These are phyloP conservation scores for Ochlodes sylvanus DNA, from an alignment of 2,888 invertebrate genomes.

Conservation along the genomic window DNA sequence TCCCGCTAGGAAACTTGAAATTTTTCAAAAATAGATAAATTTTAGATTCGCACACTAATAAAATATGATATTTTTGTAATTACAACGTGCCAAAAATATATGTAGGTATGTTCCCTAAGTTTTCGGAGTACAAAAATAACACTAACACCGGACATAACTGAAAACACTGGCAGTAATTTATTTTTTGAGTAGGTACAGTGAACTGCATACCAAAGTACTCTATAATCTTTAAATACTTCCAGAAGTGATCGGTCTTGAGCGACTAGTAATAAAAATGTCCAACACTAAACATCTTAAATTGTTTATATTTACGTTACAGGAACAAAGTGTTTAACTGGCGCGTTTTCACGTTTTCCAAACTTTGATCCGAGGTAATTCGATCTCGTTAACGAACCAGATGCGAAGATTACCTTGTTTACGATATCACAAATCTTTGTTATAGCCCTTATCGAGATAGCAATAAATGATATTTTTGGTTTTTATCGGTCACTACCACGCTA, in stretches of 20 bases:
- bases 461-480: too few relatives aligned
- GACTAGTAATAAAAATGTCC: not conserved
- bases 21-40: too few relatives aligned
- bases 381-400: not conserved
- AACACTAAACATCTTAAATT: not conserved
- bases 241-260: not conserved
- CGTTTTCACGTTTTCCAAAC: not conserved
- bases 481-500: too few relatives aligned
- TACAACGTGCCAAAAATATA: too few relatives aligned
- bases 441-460: too few relatives aligned
- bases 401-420: not conserved
- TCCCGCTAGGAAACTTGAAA: too few relatives aligned
- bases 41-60: too few relatives aligned
- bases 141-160: too few relatives aligned
- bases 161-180: too few relatives aligned
- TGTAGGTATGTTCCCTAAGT: too few relatives aligned
- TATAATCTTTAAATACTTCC: not conserved
- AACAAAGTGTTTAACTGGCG: not conserved
- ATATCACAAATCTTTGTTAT: not conserved
- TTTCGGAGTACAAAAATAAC: too few relatives aligned
- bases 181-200: not conserved
- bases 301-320: not conserved
- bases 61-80: too few relatives aligned
- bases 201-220: not conserved
- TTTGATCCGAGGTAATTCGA: conserved; percentile 4